Evolutionary conservation across 2,888 invertebrate genomes (phyloP), one percentile per base, ranked within the genome.

Genomic region (Sericinus montela): DNA sequence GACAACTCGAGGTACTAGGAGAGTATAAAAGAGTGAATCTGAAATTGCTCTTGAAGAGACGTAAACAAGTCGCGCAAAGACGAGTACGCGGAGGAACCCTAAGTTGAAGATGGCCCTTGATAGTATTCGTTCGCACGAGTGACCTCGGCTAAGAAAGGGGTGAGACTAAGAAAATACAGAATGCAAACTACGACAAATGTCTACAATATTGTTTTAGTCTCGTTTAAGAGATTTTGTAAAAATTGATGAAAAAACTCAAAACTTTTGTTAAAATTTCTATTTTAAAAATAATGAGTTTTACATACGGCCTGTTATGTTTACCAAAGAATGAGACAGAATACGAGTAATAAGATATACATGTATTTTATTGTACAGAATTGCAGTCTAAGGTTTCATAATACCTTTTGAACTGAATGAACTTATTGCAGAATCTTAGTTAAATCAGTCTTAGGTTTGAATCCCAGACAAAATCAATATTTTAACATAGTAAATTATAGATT

Each of bases 81-180:
- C 60, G 60, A 62, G 64, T 54, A 62, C 62, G 57, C 62, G 59
- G 60, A 57, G 57, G 60, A 61, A 56, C 60, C 58, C 57, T 53
- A 56, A 60, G 62, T 36, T 48, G 45, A 48, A 56, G 59, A 67
- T 65, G 63, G 62, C 56, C 59, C 71, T 73, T 67, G 69, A 71
- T 63, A 61, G 62, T 63, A 53, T 62, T 63, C 67, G 65, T 50
- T 50, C 50, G 50, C 69, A 57, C 64, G 65, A 64, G 60, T 67
- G 66, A 63, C 61, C 67, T 59, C 57, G 59, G 55, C 58, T 56
- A 60, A 62, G 58, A 60, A 58, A 54, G 54, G 54, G 52, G 53
- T 53, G 51, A 53, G 36, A 54, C 57, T 55, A 57, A 59, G 57
- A 55, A 57, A 55, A 55, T 51, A 50, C 55, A 42, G 13, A 28